Evolutionary conservation across 35 echinoderm and acorn worm genomes (phyloP).

Genomic region (Heliocidaris tuberculata): DNA sequence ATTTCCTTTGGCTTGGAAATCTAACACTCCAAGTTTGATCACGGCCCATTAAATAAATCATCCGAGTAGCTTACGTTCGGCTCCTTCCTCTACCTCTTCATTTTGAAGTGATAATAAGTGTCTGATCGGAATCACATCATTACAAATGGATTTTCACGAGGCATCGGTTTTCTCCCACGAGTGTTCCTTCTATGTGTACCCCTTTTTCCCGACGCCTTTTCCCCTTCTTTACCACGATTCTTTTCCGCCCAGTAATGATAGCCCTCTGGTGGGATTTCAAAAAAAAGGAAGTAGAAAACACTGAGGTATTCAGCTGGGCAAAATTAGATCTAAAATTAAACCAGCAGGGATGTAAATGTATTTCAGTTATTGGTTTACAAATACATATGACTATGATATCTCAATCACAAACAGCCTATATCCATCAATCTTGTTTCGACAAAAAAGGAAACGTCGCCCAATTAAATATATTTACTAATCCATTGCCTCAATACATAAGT

Average conservation of each 20-base stretch:
- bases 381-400: no score
- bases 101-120: neutral
- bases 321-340: no score
- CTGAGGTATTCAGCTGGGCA: no score
- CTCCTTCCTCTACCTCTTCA: neutral
- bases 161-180: neutral
- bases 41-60: neutral
- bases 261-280: no score
- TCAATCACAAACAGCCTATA: no score
- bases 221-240: neutral
- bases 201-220: neutral
- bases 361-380: no score
- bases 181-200: neutral
- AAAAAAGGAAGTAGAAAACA: no score
- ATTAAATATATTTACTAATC: no score
- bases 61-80: neutral
- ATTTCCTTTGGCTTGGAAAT: neutral
- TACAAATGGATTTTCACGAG: neutral
- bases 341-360: no score
- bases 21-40: neutral
- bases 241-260: neutral
- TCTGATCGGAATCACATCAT: neutral
- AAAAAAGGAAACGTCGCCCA: no score
- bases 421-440: no score
- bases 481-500: no score